Evolutionary conservation across 2,113 vertebrate species (phyloP).

Genomic region (Fulica atra): DNA sequence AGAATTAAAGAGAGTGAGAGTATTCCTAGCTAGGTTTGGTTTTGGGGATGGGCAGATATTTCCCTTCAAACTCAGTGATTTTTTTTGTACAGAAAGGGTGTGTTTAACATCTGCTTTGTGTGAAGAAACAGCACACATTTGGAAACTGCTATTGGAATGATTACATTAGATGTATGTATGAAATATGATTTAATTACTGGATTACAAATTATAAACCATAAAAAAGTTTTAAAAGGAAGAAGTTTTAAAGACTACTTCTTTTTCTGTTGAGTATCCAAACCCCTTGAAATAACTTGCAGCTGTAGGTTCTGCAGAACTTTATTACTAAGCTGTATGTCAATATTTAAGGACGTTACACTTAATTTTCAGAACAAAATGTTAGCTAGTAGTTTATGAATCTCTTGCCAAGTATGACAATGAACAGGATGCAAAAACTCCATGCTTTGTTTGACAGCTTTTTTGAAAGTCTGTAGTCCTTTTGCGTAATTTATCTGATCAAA

Average conservation of each 20-base stretch:
- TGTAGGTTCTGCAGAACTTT: not conserved
- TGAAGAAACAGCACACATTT: not conserved
- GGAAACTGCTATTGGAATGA: not conserved
- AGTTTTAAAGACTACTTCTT: not conserved
- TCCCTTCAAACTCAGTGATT: not conserved
- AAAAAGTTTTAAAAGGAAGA: not conserved
- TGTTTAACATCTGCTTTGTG: not conserved
- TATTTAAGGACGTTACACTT: not conserved
- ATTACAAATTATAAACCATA: not conserved
- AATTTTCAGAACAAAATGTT: conserved; percentile 4
- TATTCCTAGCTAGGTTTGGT: not conserved
- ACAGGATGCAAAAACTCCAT: not conserved
- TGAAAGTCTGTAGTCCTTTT: not conserved
- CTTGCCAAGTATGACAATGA: not conserved
- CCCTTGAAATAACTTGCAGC: not conserved
- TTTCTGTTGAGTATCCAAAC: not conserved
- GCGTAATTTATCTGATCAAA: not conserved
- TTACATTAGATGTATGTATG: not conserved
- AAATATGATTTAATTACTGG: not conserved
- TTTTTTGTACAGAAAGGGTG: not conserved
- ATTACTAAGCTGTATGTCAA: not conserved
- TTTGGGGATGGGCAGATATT: not conserved
- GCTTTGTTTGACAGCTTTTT: not conserved
- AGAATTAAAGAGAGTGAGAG: not conserved
- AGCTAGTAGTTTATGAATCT: not conserved